phyloP scores from a whole-genome alignment of 2,113 vertebrate species.

The Tiliqua scincoides region DNA sequence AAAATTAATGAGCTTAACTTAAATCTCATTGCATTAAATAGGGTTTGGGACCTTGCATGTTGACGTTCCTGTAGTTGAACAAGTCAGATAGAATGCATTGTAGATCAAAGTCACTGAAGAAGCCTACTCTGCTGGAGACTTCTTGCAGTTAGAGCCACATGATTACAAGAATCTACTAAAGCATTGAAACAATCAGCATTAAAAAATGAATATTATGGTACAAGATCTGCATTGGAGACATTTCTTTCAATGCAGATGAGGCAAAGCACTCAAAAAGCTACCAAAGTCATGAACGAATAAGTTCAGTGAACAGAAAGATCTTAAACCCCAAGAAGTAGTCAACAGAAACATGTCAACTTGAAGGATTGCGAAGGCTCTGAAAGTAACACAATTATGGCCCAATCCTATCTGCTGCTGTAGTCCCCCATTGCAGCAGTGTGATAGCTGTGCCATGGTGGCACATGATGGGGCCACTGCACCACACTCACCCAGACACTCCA shows the following conservation, averaged over 20 bases:
- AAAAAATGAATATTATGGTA: constrained; percentile 63
- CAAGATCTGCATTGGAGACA: constrained; percentile 43
- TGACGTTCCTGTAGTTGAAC: constrained; percentile 37
- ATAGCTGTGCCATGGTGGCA: too few relatives aligned
- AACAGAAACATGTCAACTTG: constrained; percentile 53
- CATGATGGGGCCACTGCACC: too few relatives aligned
- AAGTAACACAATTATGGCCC: neutral
- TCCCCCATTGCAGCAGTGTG: too few relatives aligned
- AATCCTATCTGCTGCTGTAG: neutral
- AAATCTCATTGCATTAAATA: neutral
- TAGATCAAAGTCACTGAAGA: constrained; percentile 54
- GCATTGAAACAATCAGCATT: constrained; percentile 58
- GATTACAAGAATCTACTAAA: constrained; percentile 39
- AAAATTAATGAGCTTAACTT: neutral
- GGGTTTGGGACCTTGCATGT: constrained; percentile 1
- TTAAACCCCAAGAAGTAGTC: constrained; percentile 72
- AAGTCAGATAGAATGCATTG: constrained; percentile 34
- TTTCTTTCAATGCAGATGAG: constrained; percentile 48
- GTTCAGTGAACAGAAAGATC: constrained; percentile 50
- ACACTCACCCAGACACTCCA: too few relatives aligned
- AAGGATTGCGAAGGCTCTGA: constrained; percentile 22
- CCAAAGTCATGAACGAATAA: constrained; percentile 38
- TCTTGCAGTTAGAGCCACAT: constrained; percentile 48
- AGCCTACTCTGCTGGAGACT: constrained; percentile 50
- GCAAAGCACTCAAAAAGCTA: constrained; percentile 49